Base-by-base conservation (phyloP, 1,140 invertebrate species). In the Trichoplusia ni region DNA sequence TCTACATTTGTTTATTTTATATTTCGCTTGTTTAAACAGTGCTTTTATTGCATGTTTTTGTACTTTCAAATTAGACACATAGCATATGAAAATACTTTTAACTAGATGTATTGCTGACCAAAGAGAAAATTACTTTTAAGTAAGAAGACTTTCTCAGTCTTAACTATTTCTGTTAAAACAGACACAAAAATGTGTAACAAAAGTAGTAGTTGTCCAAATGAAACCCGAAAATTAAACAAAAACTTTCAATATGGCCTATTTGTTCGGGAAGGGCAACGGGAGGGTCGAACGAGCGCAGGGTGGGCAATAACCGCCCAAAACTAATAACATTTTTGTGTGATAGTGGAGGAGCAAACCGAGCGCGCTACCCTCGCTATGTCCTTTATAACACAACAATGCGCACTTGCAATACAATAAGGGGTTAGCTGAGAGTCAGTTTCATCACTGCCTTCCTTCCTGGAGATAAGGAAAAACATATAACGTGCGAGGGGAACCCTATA, bases 271-370 rank as follows among this genome's bases (percentile, higher is more conserved):
- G 65, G 67, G 68, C 61, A 67, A 64, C 40, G 64, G 53, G 75
- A 84, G 79, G 79, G 73, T 70, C 65, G 76, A 73, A 67, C 70
- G 79, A 73, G 70, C 69, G 72, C 67, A 63, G 75, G 82, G 78
- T 74, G 78, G 79, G 77, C 84, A 84, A 86, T 86, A 84, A 83
- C 82, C 82, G 69, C 77, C 82, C 79, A 78, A 84, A 88, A 88
- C 85, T 89, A 88, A 88, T 89, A 89, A 89, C 84, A 89, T 89
- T 89, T 88, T 89, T 88, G 79, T 79, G 74, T 79, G 85, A 86
- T 84, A 85, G 80, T 77, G 68, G 68, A 70, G 71, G 75, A 81
- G 78, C 74, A 71, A 84, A 75, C 73, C 73, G 77, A 79, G 72
- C 75, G 71, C 68, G 67, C 67, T 79, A 75, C 77, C 80, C 76